Evolutionary conservation across 2,113 vertebrate species (phyloP).

Genomic region (Anhinga anhinga): DNA sequence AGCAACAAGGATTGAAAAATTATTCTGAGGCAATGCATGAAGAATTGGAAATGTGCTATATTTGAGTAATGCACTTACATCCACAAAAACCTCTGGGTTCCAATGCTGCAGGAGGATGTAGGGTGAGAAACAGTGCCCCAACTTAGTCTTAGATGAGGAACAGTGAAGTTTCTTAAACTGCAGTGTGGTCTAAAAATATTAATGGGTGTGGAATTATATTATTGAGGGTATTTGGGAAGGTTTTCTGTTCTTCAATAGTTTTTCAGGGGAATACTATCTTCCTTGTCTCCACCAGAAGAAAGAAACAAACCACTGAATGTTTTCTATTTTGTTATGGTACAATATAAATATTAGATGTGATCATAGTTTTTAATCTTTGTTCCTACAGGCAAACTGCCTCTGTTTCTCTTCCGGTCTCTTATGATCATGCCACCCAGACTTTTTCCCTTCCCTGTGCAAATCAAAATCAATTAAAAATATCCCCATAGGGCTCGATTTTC

Average conservation of each 20-base stretch:
- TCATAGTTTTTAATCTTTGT: background rate
- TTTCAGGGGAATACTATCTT: background rate
- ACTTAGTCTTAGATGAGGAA: background rate
- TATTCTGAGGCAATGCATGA: background rate
- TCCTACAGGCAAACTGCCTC: background rate
- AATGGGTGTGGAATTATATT: background rate
- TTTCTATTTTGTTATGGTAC: background rate
- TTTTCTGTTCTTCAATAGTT: background rate
- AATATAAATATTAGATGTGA: background rate
- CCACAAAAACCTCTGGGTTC: background rate
- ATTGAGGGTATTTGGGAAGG: background rate
- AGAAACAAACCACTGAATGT: background rate
- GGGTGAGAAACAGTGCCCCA: background rate
- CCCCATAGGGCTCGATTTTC: conserved; percentile 26
- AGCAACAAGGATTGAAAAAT: background rate
- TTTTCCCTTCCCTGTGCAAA: conserved; percentile 51
- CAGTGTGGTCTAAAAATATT: background rate
- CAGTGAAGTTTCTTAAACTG: background rate
- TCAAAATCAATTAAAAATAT: conserved; percentile 51
- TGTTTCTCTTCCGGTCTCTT: background rate
- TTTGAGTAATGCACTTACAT: background rate
- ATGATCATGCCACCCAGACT: conserved; percentile 31
- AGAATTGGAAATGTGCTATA: background rate
- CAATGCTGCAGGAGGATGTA: background rate
- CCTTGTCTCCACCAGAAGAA: background rate